Base-by-base conservation (phyloP, 1,140 invertebrate genomes). In the Rhynchophorus ferrugineus region DNA sequence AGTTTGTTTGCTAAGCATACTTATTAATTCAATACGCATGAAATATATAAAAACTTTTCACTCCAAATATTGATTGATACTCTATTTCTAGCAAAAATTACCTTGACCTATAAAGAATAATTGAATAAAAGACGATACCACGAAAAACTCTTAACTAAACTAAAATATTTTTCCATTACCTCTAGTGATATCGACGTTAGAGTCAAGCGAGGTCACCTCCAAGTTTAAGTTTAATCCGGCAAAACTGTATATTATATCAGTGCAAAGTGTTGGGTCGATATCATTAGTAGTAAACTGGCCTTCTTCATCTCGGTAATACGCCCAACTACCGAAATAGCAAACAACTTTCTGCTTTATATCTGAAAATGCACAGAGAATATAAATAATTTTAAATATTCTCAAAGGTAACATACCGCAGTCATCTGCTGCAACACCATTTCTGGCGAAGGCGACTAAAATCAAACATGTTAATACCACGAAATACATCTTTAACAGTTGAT, bases 281-380 rank as follows among this genome's bases (percentile, higher is more conserved):
- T 84, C 56, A 22, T 77, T 73, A 0, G 85, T 77, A 9, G 75
- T 74, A 58, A 82, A 85, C 68, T 79, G 77, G 6, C 84, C 84
- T 34, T 71, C 64, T 5, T 73, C 78, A 1, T 68, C 69, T 22
- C 86, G 73, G 61, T 87, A 87, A 2, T 77, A 76, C 0, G 85
- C 76, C 85, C 85, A 89, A 16, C 78, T 83, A 3, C 81, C 84
- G 55, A 79, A 81, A 64, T 87, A 89, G 59, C 85, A 88, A 0
- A 83, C 67, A 6, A 84, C 50, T 56, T n/a, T 58, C 45, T 9
- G 21, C 29, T 38, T 51, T 44, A 7, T 16, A 7, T 3, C 38
- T 47, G 49, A 43, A 44, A 56, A 49, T 21, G 20, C 36, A 1
- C 43, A 2, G 7, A 43, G 20, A 19, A 24, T 43, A 21, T 2